Evolutionary conservation across 2,888 invertebrate species (phyloP), one percentile per base, ranked within the genome.

Genomic region (Eulithis prunata): DNA sequence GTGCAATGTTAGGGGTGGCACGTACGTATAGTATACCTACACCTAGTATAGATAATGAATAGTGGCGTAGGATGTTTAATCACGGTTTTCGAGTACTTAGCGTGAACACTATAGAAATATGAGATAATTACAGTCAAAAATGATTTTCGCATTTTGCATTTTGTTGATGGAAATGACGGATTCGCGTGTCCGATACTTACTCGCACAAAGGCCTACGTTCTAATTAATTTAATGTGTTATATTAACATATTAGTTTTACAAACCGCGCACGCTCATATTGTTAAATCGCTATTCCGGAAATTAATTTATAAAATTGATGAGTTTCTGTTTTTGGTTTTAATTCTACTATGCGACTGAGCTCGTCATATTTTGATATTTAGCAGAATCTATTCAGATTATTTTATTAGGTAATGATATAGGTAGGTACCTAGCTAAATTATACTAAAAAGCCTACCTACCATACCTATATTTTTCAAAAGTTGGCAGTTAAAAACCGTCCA

Each of bases 1-100:
- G 91, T 91, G 91, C 90, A 88, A 89, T 87, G 88, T 88, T 89
- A 87, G 89, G 89, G 90, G 89, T 85, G 76, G 80, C 57, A 71
- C 77, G 75, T 76, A 70, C 75, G 75, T 77, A 78, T 73, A 75
- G 74, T 71, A 77, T 72, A 78, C 78, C 84, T 21, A 21, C 21
- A 21, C 21, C 21, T 21, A 21, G 21, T 21, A 21, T 86, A 87
- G 87, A 84, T 90, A 91, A 91, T 90, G 89, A 90, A 91, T 91
- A 91, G 91, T 87, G 85, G 82, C 83, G 88, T 88, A 89, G 87
- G 89, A 89, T 90, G 87, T 89, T 90, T 89, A 91, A 91, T 90
- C 89, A 89, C 83, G 85, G 88, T 87, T 90, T 71, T 83, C 88
- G 85, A 81, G 89, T 89, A 90, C 88, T 89, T 89, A 88, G 86